Percentiles rank a stretch among this genome's conserved stretches.
Evolutionary conservation across 2,888 invertebrate genomes (phyloP).

Genomic region (Priocnemis perturbator): DNA sequence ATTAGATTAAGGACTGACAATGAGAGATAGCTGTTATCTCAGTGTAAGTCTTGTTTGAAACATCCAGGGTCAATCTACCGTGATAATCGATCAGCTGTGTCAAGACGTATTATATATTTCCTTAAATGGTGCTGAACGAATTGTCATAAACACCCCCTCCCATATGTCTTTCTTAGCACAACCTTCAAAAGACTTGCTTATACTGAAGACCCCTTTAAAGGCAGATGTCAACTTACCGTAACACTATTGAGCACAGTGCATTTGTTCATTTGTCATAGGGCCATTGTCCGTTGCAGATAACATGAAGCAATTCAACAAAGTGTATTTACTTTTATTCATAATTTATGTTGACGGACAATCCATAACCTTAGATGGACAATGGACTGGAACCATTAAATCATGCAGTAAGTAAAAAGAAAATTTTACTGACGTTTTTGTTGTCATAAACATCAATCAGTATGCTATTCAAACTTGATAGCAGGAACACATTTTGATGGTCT

Average conservation of each 20-base stretch:
- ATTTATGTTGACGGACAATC: conserved; percentile 33
- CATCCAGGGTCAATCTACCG: too few species aligned
- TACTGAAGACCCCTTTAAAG: too few species aligned
- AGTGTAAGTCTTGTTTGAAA: too few species aligned
- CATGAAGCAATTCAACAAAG: conserved; percentile 16
- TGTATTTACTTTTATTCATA: conserved; percentile 33
- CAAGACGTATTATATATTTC: too few species aligned
- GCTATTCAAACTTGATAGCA: conserved; percentile 12
- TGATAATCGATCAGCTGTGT: too few species aligned
- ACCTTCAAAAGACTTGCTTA: too few species aligned
- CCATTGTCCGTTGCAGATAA: background rate
- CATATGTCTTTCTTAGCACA: too few species aligned
- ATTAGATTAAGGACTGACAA: too few species aligned
- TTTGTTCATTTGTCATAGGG: background rate
- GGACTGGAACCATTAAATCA: conserved; percentile 60
- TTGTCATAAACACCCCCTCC: too few species aligned
- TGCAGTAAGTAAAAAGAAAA: conserved; percentile 45
- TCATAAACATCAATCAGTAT: conserved; percentile 6
- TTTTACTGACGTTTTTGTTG: background rate
- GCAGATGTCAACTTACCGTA: background rate
- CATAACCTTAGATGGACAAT: conserved; percentile 60
- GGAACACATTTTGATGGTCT: background rate
- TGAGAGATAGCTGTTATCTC: too few species aligned
- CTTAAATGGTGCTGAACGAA: too few species aligned
- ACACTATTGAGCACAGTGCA: background rate